Percentiles rank a stretch among this genome's conserved stretches.
phyloP scores from a whole-genome alignment of 2,113 vertebrate genomes.

The Puffinus mauretanicus region DNA sequence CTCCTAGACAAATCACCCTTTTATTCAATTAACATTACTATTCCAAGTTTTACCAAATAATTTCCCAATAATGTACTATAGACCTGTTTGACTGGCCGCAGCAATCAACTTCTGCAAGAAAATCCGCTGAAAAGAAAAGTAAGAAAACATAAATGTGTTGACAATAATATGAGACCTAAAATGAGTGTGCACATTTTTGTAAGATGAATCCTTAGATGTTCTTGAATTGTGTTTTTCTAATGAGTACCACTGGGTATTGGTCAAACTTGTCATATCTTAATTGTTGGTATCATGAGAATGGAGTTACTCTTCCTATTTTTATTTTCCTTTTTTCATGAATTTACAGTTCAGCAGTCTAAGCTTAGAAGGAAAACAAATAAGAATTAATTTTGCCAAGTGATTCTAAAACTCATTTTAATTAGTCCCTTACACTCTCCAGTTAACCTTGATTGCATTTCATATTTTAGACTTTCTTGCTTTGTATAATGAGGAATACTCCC shows the following conservation, averaged over 20 bases:
- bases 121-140: not conserved
- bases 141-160: not conserved
- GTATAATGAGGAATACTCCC: slow-evolving; percentile 12
- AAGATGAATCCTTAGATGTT: not conserved
- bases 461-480: slow-evolving; percentile 25
- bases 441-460: slow-evolving; percentile 37
- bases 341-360: slow-evolving; percentile 35
- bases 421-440: slow-evolving; percentile 14
- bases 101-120: not conserved
- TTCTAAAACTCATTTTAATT: slow-evolving; percentile 51
- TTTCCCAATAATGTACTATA: not conserved
- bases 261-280: not conserved
- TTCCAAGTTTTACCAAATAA: not conserved
- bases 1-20: slow-evolving; percentile 41
- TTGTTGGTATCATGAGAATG: slow-evolving; percentile 10
- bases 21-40: slow-evolving; percentile 40
- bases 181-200: not conserved
- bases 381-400: slow-evolving; percentile 46
- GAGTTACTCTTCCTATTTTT: slow-evolving; percentile 26
- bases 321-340: slow-evolving; percentile 34
- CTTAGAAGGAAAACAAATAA: slow-evolving; percentile 32
- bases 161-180: not conserved
- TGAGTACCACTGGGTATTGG: slow-evolving; percentile 2
- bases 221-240: slow-evolving; percentile 43
- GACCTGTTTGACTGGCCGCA: not conserved